These are phyloP conservation scores for Nesidiocoris tenuis DNA, from an alignment of 2,888 invertebrate genomes.

Conservation along the genomic window DNA sequence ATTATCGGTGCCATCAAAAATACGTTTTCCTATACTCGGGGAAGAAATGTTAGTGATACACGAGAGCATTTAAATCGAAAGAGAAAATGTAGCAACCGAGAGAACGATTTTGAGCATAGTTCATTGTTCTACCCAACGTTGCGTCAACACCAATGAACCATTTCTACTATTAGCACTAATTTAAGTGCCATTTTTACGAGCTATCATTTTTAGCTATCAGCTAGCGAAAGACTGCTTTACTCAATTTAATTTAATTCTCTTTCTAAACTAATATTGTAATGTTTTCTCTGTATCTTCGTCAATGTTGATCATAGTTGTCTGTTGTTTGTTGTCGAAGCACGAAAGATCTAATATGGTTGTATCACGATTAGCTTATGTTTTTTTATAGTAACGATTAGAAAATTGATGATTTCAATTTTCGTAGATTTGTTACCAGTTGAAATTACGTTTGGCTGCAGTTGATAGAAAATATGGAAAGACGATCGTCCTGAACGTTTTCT, in stretches of 20 bases:
- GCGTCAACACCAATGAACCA: not conserved
- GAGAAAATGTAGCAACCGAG: not conserved
- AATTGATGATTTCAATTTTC: too few species aligned
- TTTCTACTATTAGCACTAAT: not conserved
- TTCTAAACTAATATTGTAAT: too few species aligned
- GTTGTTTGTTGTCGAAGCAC: too few species aligned
- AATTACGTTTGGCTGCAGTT: too few species aligned
- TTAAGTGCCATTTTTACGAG: not conserved
- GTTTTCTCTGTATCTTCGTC: too few species aligned
- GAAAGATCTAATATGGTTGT: too few species aligned
- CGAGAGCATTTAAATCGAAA: slow-evolving; percentile 16
- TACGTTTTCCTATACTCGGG: not conserved
- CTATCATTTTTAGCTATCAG: not conserved
- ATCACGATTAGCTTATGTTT: too few species aligned
- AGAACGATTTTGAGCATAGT: not conserved
- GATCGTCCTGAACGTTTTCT: too few species aligned
- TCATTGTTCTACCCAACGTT: not conserved
- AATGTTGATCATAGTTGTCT: too few species aligned
- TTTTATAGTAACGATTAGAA: too few species aligned
- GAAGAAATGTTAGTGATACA: slow-evolving; percentile 15
- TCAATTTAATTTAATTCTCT: slow-evolving; percentile 6
- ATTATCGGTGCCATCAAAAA: not conserved
- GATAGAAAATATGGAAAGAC: too few species aligned
- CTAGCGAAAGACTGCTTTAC: slow-evolving; percentile 18
- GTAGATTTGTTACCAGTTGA: too few species aligned